Base-by-base conservation (phyloP, 2,797 vertebrate species). In the Hirundo rustica region DNA sequence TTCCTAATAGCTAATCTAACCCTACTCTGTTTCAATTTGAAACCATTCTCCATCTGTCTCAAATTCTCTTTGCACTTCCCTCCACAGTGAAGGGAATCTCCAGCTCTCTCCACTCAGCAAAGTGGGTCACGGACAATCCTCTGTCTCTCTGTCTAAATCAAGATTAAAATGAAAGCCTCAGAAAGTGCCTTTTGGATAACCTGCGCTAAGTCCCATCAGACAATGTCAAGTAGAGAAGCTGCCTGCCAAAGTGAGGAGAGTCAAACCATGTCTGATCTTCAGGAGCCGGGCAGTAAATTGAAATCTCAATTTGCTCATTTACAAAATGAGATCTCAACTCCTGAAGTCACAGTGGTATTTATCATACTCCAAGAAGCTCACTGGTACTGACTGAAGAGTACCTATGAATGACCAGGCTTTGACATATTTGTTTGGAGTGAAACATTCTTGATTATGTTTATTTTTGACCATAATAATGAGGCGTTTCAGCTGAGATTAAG, bases 291-390 rank as follows among this genome's bases (percentile, higher is more conserved):
- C 20, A 83, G 83, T 38, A 92, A 84, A 96, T 89, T 81, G 88
- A 96, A 95, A 93, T 36, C n/a, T n/a, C n/a, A n/a, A n/a, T n/a
- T n/a, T n/a, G n/a, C n/a, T n/a, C n/a, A n/a, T n/a, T n/a, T n/a
- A n/a, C n/a, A n/a, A 89, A 95, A 96, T 82, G 70, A 25, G 25
- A 51, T 70, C 40, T 79, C 74, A 91, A 62, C 77, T 82, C 48
- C 45, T 4, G 5, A 67, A 88, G 64, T 38, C 85, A 72, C 78
- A 84, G 38, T 25, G 45, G 11, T 60, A 85, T 96, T 96, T 93
- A 36, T 94, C 91, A 72, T 74, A 81, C 13, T 72, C 57, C 61
- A 45, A 5, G 75, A 79, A 54, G 20, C 13, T 72, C 47, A 26
- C 18, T 70, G 74, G 25, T 75, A 55, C 53, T 2, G 0, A 50